phyloP scores from a whole-genome alignment of 2,113 vertebrate species.

The Leiothrix lutea region DNA sequence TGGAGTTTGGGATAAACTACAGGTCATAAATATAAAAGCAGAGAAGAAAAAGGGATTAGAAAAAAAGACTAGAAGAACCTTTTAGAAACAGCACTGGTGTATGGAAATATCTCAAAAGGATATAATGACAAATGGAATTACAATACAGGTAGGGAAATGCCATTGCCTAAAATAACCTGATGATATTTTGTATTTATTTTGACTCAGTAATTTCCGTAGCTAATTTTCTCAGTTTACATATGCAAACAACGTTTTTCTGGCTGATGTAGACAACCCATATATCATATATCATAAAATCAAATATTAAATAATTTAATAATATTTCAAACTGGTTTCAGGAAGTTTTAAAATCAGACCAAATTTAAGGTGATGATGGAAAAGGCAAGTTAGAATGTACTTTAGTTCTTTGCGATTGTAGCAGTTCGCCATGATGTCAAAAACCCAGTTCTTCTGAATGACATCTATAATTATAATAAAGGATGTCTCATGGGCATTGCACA shows the following conservation, averaged over 20 bases:
- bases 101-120: background rate
- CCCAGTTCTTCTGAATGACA: background rate
- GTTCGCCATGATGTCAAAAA: background rate
- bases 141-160: background rate
- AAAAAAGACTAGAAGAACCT: background rate
- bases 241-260: background rate
- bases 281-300: background rate
- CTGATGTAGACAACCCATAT: background rate
- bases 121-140: background rate
- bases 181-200: background rate
- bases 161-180: background rate
- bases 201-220: background rate
- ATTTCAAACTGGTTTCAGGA: background rate
- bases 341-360: background rate
- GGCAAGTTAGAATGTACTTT: background rate
- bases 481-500: background rate
- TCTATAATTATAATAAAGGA: background rate
- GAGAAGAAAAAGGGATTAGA: background rate
- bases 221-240: background rate
- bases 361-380: background rate
- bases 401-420: background rate
- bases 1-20: background rate
- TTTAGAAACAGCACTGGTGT: background rate
- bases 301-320: background rate
- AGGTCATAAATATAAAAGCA: background rate